phyloP scores from a whole-genome alignment of 2,113 vertebrate genomes.

The Chaenocephalus aceratus region DNA sequence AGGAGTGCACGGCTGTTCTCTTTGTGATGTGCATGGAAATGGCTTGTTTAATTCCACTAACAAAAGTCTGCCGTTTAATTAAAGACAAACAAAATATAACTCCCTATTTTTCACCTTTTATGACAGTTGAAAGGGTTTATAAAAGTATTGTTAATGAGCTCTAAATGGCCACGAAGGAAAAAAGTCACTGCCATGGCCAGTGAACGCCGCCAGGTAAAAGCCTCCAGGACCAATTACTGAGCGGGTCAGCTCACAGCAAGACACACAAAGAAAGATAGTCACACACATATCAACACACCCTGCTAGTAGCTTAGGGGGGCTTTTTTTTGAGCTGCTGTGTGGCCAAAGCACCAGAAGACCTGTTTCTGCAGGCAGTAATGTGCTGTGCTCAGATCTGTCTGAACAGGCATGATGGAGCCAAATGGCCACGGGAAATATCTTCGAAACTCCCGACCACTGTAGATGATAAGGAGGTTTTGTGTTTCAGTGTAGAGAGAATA shows the following conservation, averaged over 20 bases:
- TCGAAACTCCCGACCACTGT: slow-evolving; percentile 43
- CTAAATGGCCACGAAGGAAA: slow-evolving; percentile 48
- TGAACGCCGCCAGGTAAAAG: slow-evolving; percentile 63
- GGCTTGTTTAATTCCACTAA: slow-evolving; percentile 44
- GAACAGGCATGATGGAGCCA: slow-evolving; percentile 59
- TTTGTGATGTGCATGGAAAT: slow-evolving; percentile 72
- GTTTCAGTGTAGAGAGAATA: slow-evolving; percentile 42
- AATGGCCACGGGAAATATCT: slow-evolving; percentile 67
- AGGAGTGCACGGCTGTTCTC: slow-evolving; percentile 59
- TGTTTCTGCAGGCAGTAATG: slow-evolving; percentile 49
- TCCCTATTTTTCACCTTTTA: slow-evolving; percentile 4
- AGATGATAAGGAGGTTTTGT: slow-evolving; percentile 33
- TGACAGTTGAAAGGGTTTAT: slow-evolving; percentile 35
- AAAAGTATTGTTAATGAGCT: slow-evolving; percentile 65
- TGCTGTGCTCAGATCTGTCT: slow-evolving; percentile 55
- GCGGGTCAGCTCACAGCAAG: slow-evolving; percentile 36
- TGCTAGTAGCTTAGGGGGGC: slow-evolving; percentile 27
- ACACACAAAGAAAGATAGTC: slow-evolving; percentile 25
- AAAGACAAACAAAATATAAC: slow-evolving; percentile 29
- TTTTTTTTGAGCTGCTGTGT: slow-evolving; percentile 47
- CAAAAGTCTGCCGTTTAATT: slow-evolving; percentile 66
- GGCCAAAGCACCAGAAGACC: slow-evolving; percentile 44
- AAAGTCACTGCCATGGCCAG: slow-evolving; percentile 45
- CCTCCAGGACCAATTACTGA: slow-evolving; percentile 74
- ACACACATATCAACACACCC: slow-evolving; percentile 34